A percentile compares a stretch with the other conserved stretches of the same genome.
phyloP scores from a whole-genome alignment of 2,113 vertebrate species.

The Mugil cephalus region DNA sequence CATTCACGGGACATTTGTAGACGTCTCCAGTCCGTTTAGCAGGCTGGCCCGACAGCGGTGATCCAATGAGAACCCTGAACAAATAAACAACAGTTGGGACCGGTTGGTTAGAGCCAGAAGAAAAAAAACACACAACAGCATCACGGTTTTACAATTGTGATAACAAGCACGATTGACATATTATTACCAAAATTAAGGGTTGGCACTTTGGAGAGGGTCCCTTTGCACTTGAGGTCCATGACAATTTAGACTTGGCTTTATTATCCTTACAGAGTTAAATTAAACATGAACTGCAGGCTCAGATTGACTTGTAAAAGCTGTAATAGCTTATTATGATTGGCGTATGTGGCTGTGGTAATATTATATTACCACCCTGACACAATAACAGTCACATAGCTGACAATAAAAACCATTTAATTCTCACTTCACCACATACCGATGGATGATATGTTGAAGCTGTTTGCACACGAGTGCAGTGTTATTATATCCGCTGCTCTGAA shows the following conservation, averaged over 20 bases:
- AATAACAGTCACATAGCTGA: background rate
- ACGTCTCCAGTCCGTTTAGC: constrained; percentile 93
- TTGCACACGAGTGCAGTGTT: background rate
- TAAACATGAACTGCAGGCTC: constrained; percentile 28
- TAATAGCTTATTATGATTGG: constrained; percentile 33
- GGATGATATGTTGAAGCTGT: constrained; percentile 34
- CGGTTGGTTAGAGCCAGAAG: constrained; percentile 13
- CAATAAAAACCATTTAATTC: constrained; percentile 6
- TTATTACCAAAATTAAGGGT: constrained; percentile 19
- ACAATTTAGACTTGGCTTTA: constrained; percentile 24
- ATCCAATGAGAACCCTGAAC: constrained; percentile 94
- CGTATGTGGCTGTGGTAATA: constrained; percentile 9
- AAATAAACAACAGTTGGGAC: constrained; percentile 31
- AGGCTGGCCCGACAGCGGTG: constrained; percentile 93
- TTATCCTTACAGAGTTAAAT: constrained; percentile 34
- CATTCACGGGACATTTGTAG: constrained; percentile 93
- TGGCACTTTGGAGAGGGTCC: background rate
- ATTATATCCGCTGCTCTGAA: background rate
- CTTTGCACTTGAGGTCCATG: constrained; percentile 11
- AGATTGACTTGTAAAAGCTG: constrained; percentile 15
- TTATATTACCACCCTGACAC: constrained; percentile 20
- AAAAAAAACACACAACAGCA: constrained; percentile 25
- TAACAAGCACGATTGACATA: constrained; percentile 24
- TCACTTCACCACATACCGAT: constrained; percentile 1
- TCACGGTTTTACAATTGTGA: constrained; percentile 12